Evolutionary conservation across 2,888 invertebrate species (phyloP).

Genomic region (Melangyna quadrimaculata): DNA sequence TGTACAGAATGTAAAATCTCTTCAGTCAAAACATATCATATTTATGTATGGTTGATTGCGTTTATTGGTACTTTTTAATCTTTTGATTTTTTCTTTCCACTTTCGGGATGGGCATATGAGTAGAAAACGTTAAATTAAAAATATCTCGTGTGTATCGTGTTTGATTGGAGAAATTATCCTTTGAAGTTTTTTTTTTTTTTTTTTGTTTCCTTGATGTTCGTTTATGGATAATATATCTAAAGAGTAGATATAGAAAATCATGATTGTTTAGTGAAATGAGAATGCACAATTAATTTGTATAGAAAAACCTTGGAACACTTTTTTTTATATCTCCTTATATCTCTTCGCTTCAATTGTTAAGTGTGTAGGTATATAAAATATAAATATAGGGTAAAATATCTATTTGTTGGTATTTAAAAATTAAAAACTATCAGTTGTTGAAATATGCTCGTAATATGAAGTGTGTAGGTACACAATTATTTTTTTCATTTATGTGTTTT

Average conservation of each 20-base stretch:
- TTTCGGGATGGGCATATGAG: constrained; percentile 18
- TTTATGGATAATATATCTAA: not conserved
- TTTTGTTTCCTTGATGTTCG: constrained; percentile 1
- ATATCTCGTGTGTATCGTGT: constrained; percentile 26
- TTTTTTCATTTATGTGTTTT: not conserved
- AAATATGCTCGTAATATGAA: too few relatives aligned
- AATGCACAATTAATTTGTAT: constrained; percentile 33
- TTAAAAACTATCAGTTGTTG: too few relatives aligned
- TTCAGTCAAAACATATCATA: constrained; percentile 36
- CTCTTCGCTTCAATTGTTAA: constrained; percentile 6
- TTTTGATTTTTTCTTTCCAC: not conserved
- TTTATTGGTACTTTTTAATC: constrained; percentile 23
- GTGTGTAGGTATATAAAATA: not conserved
- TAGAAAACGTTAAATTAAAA: constrained; percentile 22
- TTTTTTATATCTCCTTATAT: not conserved
- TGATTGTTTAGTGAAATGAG: constrained; percentile 27
- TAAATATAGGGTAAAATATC: constrained; percentile 12
- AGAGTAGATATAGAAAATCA: not conserved
- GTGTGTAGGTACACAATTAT: too few relatives aligned
- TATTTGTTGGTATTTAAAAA: not conserved
- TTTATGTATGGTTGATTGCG: constrained; percentile 20
- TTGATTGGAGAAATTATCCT: constrained; percentile 22
- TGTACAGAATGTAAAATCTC: too few relatives aligned
- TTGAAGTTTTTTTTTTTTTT: constrained; percentile 10
- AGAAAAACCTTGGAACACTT: constrained; percentile 11